A percentile compares a stretch with the other conserved stretches of the same genome.
These are phyloP conservation scores for Drosophila falleni DNA, from an alignment of 2,888 invertebrate species.

Conservation along the genomic window DNA sequence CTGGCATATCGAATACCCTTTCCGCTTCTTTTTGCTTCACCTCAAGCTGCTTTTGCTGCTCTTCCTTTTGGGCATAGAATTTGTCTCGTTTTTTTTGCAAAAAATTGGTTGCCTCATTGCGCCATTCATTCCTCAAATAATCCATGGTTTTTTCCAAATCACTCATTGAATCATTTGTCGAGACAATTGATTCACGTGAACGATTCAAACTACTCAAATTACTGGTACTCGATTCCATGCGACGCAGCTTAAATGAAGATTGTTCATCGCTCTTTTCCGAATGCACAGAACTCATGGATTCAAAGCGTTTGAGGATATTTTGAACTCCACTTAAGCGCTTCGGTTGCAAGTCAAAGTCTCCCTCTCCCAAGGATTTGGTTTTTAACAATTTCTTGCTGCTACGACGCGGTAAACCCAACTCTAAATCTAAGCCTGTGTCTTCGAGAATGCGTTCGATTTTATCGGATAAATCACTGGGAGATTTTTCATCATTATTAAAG, in stretches of 20 bases:
- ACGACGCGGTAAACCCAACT: slow-evolving; percentile 74
- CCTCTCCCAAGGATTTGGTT: slow-evolving; percentile 82
- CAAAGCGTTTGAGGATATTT: slow-evolving; percentile 82
- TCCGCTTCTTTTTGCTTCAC: slow-evolving; percentile 24
- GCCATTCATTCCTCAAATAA: slow-evolving; percentile 84
- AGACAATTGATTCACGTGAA: slow-evolving; percentile 80
- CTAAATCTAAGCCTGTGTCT: slow-evolving; percentile 82
- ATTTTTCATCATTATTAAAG: slow-evolving; percentile 84
- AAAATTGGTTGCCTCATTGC: slow-evolving; percentile 83
- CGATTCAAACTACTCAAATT: slow-evolving; percentile 81
- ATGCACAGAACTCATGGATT: slow-evolving; percentile 82
- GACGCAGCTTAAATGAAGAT: slow-evolving; percentile 72
- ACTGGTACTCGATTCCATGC: slow-evolving; percentile 81
- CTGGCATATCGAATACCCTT: slow-evolving; percentile 58
- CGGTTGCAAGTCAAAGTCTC: slow-evolving; percentile 69
- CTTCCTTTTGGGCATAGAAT: slow-evolving; percentile 77
- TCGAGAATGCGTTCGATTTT: slow-evolving; percentile 83
- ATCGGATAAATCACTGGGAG: slow-evolving; percentile 85
- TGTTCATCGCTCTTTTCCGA: slow-evolving; percentile 75
- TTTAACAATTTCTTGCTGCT: slow-evolving; percentile 76
- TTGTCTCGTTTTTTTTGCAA: slow-evolving; percentile 83
- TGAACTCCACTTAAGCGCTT: slow-evolving; percentile 73
- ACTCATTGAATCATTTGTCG: slow-evolving; percentile 77
- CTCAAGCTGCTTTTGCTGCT: slow-evolving; percentile 47
- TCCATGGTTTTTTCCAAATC: slow-evolving; percentile 85